These are phyloP conservation scores for Ageneiosus marmoratus DNA, from an alignment of 2,113 vertebrate genomes.

Conservation along the genomic window DNA sequence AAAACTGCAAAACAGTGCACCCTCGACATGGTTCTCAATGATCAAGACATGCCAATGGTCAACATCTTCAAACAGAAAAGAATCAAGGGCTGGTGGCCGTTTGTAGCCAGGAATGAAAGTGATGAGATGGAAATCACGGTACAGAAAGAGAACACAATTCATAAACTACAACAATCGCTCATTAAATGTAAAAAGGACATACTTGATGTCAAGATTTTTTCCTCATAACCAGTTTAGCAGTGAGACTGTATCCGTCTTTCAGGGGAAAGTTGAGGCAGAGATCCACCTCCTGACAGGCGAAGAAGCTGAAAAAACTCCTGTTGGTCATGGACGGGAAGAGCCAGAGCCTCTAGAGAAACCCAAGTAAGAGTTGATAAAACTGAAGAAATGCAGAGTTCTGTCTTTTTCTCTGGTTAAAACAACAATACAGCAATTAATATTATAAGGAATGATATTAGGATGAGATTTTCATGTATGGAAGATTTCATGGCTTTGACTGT, in stretches of 20 bases:
- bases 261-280: constrained; percentile 98
- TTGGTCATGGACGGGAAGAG: constrained; percentile 91
- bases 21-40: constrained; percentile 87
- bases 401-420: neutral
- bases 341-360: constrained; percentile 97
- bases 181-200: neutral
- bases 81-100: constrained; percentile 98
- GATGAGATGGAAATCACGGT: constrained; percentile 96
- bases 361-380: constrained; percentile 80
- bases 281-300: constrained; percentile 89
- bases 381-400: neutral
- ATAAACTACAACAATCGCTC: neutral
- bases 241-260: constrained; percentile 4
- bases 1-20: constrained; percentile 95
- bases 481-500: neutral
- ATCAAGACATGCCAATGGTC: constrained; percentile 88
- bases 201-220: neutral
- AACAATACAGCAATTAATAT: neutral
- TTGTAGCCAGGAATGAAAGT: constrained; percentile 91
- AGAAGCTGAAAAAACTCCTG: constrained; percentile 94
- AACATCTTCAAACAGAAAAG: constrained; percentile 98
- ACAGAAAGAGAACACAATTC: constrained; percentile 38
- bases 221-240: neutral
- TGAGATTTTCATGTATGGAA: neutral
- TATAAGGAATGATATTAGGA: too few relatives aligned